phyloP scores from a whole-genome alignment of 1,140 invertebrate genomes.

The Pentalonia nigronervosa region DNA sequence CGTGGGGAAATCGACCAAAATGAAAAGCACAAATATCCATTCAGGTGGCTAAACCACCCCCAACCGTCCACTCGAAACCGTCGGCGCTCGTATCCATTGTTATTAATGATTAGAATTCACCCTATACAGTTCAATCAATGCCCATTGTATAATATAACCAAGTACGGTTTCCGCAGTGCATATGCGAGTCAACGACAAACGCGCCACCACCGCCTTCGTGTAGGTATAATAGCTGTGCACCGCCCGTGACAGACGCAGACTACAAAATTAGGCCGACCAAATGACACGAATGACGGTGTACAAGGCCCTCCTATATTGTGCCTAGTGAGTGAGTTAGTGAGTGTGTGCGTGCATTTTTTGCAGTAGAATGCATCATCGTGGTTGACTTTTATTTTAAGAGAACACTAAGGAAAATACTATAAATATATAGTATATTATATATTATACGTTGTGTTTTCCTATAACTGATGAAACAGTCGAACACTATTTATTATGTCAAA shows the following conservation, averaged over 20 bases:
- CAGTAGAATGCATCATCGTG: too few relatives aligned
- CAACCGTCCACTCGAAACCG: not conserved
- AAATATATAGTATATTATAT: too few relatives aligned
- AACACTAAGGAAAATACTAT: too few relatives aligned
- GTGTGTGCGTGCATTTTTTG: too few relatives aligned
- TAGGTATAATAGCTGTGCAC: not conserved
- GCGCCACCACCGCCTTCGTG: not conserved
- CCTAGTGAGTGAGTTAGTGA: not conserved
- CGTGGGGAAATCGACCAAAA: constrained; percentile 45
- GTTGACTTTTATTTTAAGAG: too few relatives aligned
- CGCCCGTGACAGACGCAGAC: not conserved
- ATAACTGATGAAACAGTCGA: not conserved
- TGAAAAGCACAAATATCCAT: constrained; percentile 46
- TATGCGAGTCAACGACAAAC: not conserved
- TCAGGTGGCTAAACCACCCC: constrained; percentile 25
- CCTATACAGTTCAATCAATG: constrained; percentile 41
- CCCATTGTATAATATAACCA: not conserved
- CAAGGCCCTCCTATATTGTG: not conserved
- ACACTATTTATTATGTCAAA: not conserved
- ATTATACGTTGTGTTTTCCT: not conserved
- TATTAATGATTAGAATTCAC: constrained; percentile 53
- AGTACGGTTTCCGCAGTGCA: not conserved
- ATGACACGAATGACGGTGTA: not conserved
- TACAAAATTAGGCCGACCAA: not conserved
- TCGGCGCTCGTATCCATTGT: constrained; percentile 17